A percentile compares a stretch with the other conserved stretches of the same genome.
Conservation (phyloP, 2,888 invertebrate species). For the Ochropleura plecta region DNA sequence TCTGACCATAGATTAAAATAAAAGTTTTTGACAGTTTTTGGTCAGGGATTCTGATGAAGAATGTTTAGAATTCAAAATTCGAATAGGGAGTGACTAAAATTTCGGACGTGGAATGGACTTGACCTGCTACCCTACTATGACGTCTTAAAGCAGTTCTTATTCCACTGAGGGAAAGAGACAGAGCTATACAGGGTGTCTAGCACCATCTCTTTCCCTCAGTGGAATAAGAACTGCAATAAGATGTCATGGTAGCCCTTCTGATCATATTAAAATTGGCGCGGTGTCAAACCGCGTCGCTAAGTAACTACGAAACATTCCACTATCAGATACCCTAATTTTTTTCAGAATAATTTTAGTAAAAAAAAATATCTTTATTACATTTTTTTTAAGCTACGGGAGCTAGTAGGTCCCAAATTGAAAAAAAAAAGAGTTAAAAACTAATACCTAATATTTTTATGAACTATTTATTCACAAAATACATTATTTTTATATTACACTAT, state of each 20-base stretch:
- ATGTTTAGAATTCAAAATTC: conserved; percentile 10
- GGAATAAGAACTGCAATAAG: too few species aligned
- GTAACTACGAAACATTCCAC: not conserved
- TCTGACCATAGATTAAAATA: conserved; percentile 3
- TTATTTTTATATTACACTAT: conserved; percentile 63
- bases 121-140: too few species aligned
- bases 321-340: not conserved
- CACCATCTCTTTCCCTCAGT: too few species aligned
- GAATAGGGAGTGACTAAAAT: not conserved
- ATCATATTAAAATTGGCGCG: not conserved
- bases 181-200: too few species aligned
- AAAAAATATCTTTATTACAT: not conserved
- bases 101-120: not conserved
- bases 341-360: not conserved
- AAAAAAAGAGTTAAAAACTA: conserved; percentile 34
- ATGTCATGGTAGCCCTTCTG: too few species aligned
- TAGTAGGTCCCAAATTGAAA: conserved; percentile 46
- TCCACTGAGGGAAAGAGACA: too few species aligned
- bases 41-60: conserved; percentile 2
- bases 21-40: not conserved
- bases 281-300: not conserved
- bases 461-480: conserved; percentile 68
- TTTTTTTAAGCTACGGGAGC: not conserved
- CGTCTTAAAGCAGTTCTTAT: too few species aligned
- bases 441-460: conserved; percentile 49